These are phyloP conservation scores for Corapipo altera DNA, from an alignment of 2,113 vertebrate genomes.

Conservation along the genomic window DNA sequence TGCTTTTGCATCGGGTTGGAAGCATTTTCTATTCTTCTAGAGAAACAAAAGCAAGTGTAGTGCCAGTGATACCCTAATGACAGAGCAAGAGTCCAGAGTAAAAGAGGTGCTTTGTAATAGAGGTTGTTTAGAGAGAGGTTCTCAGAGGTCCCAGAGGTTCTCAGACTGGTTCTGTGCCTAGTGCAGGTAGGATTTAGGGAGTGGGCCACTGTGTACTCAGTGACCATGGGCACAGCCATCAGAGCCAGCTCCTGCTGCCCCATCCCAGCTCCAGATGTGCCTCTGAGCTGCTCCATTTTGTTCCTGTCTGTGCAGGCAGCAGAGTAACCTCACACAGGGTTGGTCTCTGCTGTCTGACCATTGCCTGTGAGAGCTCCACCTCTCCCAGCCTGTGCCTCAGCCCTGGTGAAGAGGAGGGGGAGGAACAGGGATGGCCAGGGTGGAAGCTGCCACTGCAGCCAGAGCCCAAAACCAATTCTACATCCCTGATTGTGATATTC, in stretches of 20 bases:
- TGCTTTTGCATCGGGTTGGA: neutral
- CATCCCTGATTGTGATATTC: neutral
- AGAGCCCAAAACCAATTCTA: neutral
- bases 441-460: neutral
- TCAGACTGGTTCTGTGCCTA: neutral
- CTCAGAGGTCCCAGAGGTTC: neutral
- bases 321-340: rapidly evolving
- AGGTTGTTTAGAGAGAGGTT: neutral
- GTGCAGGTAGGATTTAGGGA: neutral
- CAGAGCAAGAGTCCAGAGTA: neutral
- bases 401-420: neutral
- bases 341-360: neutral
- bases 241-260: neutral
- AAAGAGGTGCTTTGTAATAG: neutral
- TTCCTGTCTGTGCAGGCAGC: neutral
- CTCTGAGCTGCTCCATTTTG: neutral
- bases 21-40: neutral
- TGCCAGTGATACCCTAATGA: neutral
- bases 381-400: neutral
- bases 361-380: neutral
- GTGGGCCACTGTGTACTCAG: rapidly evolving
- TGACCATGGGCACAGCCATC: rapidly evolving
- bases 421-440: rapidly evolving
- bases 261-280: rapidly evolving
- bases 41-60: neutral